Evolutionary conservation across 2,888 invertebrate genomes (phyloP), one percentile per base, ranked within the genome.

Genomic region (Drosophila mulleri): DNA sequence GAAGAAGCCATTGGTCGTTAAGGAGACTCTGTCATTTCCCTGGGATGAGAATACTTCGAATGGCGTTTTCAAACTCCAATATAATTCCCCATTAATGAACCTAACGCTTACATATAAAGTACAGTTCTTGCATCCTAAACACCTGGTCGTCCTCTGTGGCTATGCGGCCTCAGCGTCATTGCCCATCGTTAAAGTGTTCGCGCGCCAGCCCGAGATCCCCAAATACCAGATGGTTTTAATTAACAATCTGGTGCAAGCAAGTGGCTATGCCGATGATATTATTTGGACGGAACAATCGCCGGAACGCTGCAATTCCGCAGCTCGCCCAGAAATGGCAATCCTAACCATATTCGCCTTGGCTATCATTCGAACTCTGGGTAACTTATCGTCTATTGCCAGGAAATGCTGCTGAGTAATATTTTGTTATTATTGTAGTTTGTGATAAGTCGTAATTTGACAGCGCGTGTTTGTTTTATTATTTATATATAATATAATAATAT

Each of bases 181-280:
- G 11, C 78, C 79, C 3, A 56, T 88, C 8, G 56, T 87, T 2
- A 87, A 87, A 50, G 18, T 84, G 3, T 62, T 89, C 18, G 68
- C 82, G 0, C 68, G 82, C 5, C n/a, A 66, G 3, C 74, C 74
- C 3, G 35, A 52, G 2, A 1, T 67, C 8, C 23, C 39, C 14
- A 8, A 12, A 12, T 1, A 5, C 5, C 20, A 39, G 2, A 48
- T 59, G 2, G 7, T 41, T 0, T 0, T 41, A 2, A 37, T 81
- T 2, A 48, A 20, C 35, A 77, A n/a, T 1, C 8, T 0, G 2
- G 41, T 78, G 12, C 23, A 23, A 0, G 45, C 35, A 0, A 29
- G 11, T 18, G 63, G 66, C 3, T 52, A 77, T 7, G 59, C 29
- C 5, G n/a, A 72, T 0, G 32, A 73, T n/a, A 50, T 88, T 18